These are phyloP conservation scores for Gallirallus australis DNA, from an alignment of 2,797 vertebrate genomes.

Conservation along the genomic window DNA sequence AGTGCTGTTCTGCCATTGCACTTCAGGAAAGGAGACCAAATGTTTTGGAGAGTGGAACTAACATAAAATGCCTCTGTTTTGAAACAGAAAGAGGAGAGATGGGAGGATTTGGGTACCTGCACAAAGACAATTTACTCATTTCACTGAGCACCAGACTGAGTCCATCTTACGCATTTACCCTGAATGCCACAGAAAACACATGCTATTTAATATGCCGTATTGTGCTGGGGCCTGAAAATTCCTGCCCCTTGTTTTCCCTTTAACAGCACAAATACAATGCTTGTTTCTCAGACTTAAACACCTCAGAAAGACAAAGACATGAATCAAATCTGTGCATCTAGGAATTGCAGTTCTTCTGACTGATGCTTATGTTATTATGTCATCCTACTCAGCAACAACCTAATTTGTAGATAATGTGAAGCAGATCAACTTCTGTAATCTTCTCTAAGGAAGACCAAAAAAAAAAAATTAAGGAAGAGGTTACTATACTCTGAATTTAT, in stretches of 20 bases:
- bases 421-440: slow-evolving; percentile 35
- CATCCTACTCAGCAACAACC: slow-evolving; percentile 26
- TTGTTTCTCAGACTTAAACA: background rate
- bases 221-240: background rate
- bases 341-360: background rate
- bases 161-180: background rate
- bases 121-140: background rate
- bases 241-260: background rate
- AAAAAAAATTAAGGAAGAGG: background rate
- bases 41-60: background rate
- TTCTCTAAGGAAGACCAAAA: background rate
- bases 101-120: background rate
- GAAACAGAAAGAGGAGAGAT: background rate
- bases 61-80: background rate
- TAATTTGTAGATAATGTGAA: slow-evolving; percentile 58
- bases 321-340: background rate
- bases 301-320: background rate
- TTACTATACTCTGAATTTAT: background rate
- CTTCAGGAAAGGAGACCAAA: background rate
- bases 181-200: background rate
- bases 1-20: background rate
- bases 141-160: background rate
- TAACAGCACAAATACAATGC: background rate
- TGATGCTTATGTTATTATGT: background rate
- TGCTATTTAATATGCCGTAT: background rate